Percentiles rank a stretch among this genome's conserved stretches.
phyloP scores from a whole-genome alignment of 2,888 invertebrate species.

The Ephialtes manifestator region DNA sequence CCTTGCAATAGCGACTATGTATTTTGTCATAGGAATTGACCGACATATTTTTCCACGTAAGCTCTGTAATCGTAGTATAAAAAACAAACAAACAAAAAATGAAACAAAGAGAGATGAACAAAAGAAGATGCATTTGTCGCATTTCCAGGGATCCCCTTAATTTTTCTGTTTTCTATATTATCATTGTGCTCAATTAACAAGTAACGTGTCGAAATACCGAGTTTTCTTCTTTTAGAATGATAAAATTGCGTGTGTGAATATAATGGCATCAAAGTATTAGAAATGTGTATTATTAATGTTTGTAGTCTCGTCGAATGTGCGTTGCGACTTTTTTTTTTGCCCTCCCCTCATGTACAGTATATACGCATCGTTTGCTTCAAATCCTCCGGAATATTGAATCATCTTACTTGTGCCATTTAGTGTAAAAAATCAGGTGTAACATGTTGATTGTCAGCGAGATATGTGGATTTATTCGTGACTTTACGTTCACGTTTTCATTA shows the following conservation, averaged over 20 bases:
- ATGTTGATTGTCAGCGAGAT: conserved; percentile 31
- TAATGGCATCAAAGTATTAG: conserved; percentile 76
- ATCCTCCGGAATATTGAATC: conserved; percentile 75
- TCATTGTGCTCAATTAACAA: conserved; percentile 76
- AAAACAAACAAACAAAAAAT: conserved; percentile 43
- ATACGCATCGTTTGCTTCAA: conserved; percentile 67
- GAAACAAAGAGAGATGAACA: conserved; percentile 38
- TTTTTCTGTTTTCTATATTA: conserved; percentile 65
- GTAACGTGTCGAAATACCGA: conserved; percentile 67
- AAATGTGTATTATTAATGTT: conserved; percentile 79
- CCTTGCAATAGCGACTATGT: conserved; percentile 71
- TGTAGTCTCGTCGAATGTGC: conserved; percentile 61
- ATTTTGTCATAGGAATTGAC: conserved; percentile 79
- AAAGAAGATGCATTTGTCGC: conserved; percentile 62
- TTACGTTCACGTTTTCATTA: conserved; percentile 17
- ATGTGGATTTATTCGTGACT: conserved; percentile 4
- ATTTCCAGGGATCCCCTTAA: conserved; percentile 69
- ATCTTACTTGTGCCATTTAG: conserved; percentile 82
- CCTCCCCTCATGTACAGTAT: conserved; percentile 68
- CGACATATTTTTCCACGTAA: conserved; percentile 82
- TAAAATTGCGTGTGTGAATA: conserved; percentile 64
- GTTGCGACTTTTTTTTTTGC: conserved; percentile 64
- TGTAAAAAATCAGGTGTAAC: conserved; percentile 57
- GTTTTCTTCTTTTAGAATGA: conserved; percentile 46
- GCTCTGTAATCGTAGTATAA: conserved; percentile 63